Evolutionary conservation across 2,888 invertebrate species (phyloP).

Genomic region (Drosophila nigritarsus): DNA sequence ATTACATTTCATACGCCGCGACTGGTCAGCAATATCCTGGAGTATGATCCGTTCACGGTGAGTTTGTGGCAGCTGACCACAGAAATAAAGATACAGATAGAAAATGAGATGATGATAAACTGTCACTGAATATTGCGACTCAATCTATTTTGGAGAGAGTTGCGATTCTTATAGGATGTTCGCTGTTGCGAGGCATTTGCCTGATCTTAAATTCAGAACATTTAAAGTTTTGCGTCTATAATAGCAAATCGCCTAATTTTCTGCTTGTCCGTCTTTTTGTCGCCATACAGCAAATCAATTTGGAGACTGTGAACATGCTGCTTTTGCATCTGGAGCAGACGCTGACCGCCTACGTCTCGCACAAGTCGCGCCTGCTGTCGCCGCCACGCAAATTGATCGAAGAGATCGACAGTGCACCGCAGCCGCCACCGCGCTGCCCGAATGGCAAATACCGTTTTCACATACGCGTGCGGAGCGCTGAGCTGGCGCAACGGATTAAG

Average conservation of each 20-base stretch:
- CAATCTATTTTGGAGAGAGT: constrained; percentile 83
- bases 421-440: constrained; percentile 88
- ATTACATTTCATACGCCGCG: constrained; percentile 90
- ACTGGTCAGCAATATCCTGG: constrained; percentile 89
- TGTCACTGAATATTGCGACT: constrained; percentile 83
- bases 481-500: constrained; percentile 82
- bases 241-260: constrained; percentile 1
- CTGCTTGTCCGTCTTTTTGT: neutral
- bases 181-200: constrained; percentile 85
- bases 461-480: constrained; percentile 85
- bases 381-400: constrained; percentile 90
- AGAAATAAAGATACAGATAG: neutral
- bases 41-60: constrained; percentile 91
- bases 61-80: constrained; percentile 51
- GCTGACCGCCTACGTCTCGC: constrained; percentile 93
- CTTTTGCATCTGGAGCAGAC: constrained; percentile 89
- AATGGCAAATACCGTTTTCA: constrained; percentile 88
- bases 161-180: constrained; percentile 79
- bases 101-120: constrained; percentile 80
- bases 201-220: constrained; percentile 66
- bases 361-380: constrained; percentile 91
- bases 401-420: constrained; percentile 88
- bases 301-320: constrained; percentile 88
- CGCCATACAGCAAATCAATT: constrained; percentile 87
- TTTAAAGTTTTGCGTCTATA: neutral